Conservation (phyloP, 2,888 invertebrate genomes). For the Gastracanthus pulcherrimus region DNA sequence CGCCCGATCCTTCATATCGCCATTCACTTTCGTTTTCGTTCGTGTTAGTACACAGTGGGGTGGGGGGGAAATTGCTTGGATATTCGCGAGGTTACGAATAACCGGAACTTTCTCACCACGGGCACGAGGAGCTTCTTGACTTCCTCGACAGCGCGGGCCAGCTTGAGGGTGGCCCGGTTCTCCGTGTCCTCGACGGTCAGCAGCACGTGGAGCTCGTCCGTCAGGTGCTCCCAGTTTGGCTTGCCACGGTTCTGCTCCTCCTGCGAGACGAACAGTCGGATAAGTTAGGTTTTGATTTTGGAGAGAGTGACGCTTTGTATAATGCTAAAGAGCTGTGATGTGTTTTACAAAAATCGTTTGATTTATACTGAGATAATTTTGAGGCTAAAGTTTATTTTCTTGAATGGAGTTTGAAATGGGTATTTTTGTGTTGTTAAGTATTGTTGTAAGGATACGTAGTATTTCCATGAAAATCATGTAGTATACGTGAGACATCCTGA, state of each 20-base stretch:
- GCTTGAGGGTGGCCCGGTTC: conserved; percentile 96
- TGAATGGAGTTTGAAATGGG: too few relatives aligned
- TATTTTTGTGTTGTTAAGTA: too few relatives aligned
- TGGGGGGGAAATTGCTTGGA: not conserved
- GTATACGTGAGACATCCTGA: too few relatives aligned
- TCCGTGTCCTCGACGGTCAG: conserved; percentile 99
- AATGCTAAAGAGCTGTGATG: too few relatives aligned
- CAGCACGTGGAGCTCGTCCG: conserved; percentile 98
- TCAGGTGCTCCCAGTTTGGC: conserved; percentile 99
- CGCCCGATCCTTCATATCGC: too few relatives aligned
- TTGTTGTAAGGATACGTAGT: too few relatives aligned
- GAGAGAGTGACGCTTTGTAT: too few relatives aligned
- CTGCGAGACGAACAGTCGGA: conserved; percentile 80
- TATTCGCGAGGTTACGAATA: conserved; percentile 12
- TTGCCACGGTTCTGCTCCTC: conserved; percentile 99
- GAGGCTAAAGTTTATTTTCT: too few relatives aligned
- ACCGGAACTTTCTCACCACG: conserved; percentile 81
- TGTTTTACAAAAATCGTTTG: too few relatives aligned
- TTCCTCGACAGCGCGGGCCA: conserved; percentile 97
- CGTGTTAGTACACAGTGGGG: not conserved
- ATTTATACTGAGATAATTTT: too few relatives aligned
- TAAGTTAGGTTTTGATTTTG: too few relatives aligned
- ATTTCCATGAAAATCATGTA: too few relatives aligned
- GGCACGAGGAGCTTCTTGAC: conserved; percentile 98
- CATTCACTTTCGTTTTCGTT: conserved; percentile 46